Percentiles rank a stretch among this genome's conserved stretches.
phyloP scores from a whole-genome alignment of 2,113 vertebrate genomes.

The Ranitomeya variabilis region DNA sequence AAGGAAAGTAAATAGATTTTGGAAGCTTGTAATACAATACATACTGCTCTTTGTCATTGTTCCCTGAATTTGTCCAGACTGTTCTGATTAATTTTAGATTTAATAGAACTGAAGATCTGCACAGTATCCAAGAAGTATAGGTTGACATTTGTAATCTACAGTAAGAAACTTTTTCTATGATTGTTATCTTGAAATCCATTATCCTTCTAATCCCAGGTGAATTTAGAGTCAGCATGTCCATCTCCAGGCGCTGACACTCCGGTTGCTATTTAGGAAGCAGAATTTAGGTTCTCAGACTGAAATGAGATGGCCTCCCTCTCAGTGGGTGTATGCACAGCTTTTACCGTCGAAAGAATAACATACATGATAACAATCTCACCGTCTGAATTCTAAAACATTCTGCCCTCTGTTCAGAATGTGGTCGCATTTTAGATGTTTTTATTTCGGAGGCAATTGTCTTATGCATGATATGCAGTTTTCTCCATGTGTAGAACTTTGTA shows the following conservation, averaged over 20 bases:
- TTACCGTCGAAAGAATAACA: slow-evolving; percentile 3
- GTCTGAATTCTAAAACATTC: slow-evolving; percentile 17
- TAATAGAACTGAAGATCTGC: slow-evolving; percentile 44
- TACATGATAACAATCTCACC: slow-evolving; percentile 26
- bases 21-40: slow-evolving; percentile 10
- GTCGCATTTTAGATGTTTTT: slow-evolving; percentile 12
- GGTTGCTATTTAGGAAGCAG: slow-evolving; percentile 23
- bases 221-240: slow-evolving; percentile 35
- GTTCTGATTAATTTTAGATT: slow-evolving; percentile 32
- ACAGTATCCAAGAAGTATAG: slow-evolving; percentile 41
- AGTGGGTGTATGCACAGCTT: neutral
- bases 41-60: slow-evolving; percentile 28
- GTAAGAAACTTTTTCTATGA: slow-evolving; percentile 45
- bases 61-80: slow-evolving; percentile 30
- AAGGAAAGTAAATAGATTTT: neutral
- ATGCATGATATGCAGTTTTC: neutral
- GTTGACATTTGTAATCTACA: slow-evolving; percentile 37
- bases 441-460: neutral
- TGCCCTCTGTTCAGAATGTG: neutral
- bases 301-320: slow-evolving; percentile 5
- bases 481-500: neutral
- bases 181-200: slow-evolving; percentile 54
- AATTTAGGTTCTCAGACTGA: slow-evolving; percentile 26
- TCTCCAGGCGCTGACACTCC: slow-evolving; percentile 3
- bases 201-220: slow-evolving; percentile 32